Base-by-base conservation (phyloP, 1,140 invertebrate species). In the Magallana gigas region DNA sequence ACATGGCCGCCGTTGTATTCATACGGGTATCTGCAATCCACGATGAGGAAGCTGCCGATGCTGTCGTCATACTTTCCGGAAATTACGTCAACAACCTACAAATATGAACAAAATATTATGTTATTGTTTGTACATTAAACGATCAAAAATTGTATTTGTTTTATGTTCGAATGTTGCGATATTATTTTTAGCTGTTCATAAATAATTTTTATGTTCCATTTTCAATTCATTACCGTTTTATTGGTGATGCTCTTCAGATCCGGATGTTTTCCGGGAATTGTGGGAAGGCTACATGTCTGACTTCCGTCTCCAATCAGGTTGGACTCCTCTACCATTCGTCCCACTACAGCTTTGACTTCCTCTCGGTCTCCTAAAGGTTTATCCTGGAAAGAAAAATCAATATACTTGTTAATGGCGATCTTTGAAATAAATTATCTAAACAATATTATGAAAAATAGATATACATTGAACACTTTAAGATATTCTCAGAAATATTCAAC, bases 1-100 rank as follows among this genome's bases (percentile, higher is more conserved):
- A 99, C 98, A 93, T 99, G 99, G 0, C 99, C 99, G n/a, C 97
- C 98, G 23, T 98, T 96, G 93, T 95, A 99, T 94, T 99, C 99
- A 93, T 99, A 99, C 0, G 99, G 99, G 94, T 99, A 99, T 1
- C 98, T 96, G 91, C 93, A 95, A 92, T 95, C 95, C 64, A 96
- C 92, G 48, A 96, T 92, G 57, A 59, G 58, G 68, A 83, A 93
- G 11, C 85, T 86, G 12, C 87, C 88, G 23, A 92, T 89, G 14
- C 83, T 85, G 56, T 92, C 68, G 59, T 87, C 59, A 82, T 92
- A 93, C 29, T 89, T 85, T 11, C 89, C 90, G 14, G 89, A 85
- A 9, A 93, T 23, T 12, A 93, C 12, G n/a, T 83, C 81, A n/a
- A 58, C 81, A 83, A 83, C 81, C 81, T 83, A n/a, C 4, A 16